Percentiles rank a stretch among this genome's conserved stretches.
Conservation (phyloP, 1,140 invertebrate species). For the Cecropterus lyciades region DNA sequence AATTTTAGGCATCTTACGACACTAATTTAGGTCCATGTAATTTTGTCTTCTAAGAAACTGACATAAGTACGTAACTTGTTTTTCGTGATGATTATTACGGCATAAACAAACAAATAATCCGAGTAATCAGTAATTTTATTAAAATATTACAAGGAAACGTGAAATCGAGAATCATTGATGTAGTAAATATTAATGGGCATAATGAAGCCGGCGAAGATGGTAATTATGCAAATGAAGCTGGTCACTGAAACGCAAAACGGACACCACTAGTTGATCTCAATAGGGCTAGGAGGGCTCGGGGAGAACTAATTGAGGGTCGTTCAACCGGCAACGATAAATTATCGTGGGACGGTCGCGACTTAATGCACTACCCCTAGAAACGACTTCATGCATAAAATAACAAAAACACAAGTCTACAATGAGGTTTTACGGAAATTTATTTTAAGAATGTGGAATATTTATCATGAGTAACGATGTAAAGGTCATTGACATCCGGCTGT, state of each 20-base stretch:
- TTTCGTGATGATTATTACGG: neutral
- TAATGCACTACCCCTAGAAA: neutral
- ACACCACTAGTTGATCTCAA: constrained; percentile 57
- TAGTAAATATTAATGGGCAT: constrained; percentile 58
- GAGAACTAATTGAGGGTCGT: constrained; percentile 60
- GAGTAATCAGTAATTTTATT: constrained; percentile 20
- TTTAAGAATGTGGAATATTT: too few relatives aligned
- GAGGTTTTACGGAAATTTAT: neutral
- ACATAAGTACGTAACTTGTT: neutral
- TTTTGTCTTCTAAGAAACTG: constrained; percentile 1
- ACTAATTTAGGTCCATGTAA: constrained; percentile 1
- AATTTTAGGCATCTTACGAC: neutral
- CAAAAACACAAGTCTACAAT: neutral
- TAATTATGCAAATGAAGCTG: constrained; percentile 64
- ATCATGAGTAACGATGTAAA: neutral
- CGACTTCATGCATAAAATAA: neutral
- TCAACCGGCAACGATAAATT: constrained; percentile 53
- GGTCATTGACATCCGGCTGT: constrained; percentile 43
- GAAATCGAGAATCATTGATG: constrained; percentile 43
- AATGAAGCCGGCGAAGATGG: constrained; percentile 48
- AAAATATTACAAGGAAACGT: constrained; percentile 51
- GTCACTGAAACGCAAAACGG: constrained; percentile 44
- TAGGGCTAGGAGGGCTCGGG: constrained; percentile 51
- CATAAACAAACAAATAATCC: neutral
- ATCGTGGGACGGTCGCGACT: constrained; percentile 39